Conservation (phyloP, 1,140 invertebrate species). For the Triops cancriformis region DNA sequence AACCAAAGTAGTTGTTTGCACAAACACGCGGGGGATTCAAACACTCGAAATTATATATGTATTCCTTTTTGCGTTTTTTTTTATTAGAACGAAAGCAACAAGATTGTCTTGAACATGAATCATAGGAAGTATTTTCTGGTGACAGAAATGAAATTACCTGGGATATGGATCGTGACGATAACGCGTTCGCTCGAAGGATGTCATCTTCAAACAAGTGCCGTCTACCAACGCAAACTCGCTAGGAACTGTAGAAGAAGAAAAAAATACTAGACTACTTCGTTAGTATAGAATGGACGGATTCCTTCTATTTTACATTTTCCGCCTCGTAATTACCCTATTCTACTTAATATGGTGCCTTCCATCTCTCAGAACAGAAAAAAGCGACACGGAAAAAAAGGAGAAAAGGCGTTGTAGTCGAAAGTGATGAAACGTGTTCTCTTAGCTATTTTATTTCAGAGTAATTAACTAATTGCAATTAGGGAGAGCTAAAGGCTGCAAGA, state of each 20-base stretch:
- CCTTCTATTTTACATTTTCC: no score
- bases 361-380: no score
- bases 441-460: not conserved
- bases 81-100: no score
- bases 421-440: not conserved
- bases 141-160: not conserved
- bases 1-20: no score
- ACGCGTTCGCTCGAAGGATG: not conserved
- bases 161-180: constrained; percentile 13
- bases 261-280: not conserved
- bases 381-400: not conserved
- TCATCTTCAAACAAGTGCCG: constrained; percentile 5
- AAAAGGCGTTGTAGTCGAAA: not conserved
- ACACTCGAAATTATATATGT: no score
- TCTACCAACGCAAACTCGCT: not conserved
- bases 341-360: no score
- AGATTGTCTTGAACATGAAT: no score
- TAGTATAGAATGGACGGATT: not conserved
- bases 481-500: no score
- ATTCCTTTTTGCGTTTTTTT: no score
- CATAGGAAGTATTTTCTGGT: no score
- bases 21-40: no score
- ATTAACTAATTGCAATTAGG: not conserved
- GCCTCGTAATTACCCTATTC: no score
- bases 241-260: not conserved